phyloP scores from a whole-genome alignment of 2,113 vertebrate genomes.

The Callipepla californica region DNA sequence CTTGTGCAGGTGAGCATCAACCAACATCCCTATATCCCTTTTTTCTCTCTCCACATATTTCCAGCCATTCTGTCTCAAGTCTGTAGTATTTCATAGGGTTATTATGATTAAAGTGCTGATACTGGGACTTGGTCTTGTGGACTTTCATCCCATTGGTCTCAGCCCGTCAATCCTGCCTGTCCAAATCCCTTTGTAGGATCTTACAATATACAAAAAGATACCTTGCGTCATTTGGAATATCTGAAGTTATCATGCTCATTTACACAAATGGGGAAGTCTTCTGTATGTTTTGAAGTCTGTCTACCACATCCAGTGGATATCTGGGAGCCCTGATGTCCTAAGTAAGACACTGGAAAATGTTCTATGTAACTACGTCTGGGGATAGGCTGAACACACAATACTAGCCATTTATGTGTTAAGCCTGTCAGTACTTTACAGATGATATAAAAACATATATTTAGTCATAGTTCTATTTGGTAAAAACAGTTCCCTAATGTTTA shows the following conservation, averaged over 20 bases:
- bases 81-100: no score
- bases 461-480: background rate
- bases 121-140: no score
- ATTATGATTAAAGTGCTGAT: no score
- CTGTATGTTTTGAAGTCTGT: background rate
- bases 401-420: background rate
- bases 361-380: background rate
- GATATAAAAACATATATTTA: background rate
- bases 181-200: no score
- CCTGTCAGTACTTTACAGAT: background rate
- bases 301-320: background rate
- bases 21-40: no score
- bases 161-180: no score
- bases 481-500: background rate
- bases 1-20: no score
- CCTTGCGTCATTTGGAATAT: background rate
- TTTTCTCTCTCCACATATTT: no score
- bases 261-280: background rate
- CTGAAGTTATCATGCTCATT: background rate
- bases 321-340: background rate
- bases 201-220: no score
- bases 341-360: background rate
- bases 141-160: no score
- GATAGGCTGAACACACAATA: background rate
- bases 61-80: no score